These are phyloP conservation scores for Platycercus adscitus DNA, from an alignment of 2,113 vertebrate genomes.

Conservation along the genomic window DNA sequence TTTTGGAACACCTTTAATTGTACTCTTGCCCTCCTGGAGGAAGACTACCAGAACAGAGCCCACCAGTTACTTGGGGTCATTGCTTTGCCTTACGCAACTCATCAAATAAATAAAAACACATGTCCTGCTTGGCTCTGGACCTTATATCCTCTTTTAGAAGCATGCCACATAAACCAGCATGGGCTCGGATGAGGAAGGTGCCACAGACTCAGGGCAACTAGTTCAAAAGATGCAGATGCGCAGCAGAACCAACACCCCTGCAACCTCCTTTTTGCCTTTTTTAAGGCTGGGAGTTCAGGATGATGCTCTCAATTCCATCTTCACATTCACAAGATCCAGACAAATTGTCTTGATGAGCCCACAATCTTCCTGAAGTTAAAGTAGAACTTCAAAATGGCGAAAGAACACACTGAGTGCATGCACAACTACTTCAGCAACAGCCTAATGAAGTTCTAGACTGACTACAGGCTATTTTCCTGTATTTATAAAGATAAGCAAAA, in stretches of 20 bases:
- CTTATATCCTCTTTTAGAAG: background rate
- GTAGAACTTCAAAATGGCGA: background rate
- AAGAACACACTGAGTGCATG: rapidly evolving
- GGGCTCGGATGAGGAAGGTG: background rate
- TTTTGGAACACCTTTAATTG: background rate
- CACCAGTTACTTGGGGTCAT: background rate
- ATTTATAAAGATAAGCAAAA: background rate
- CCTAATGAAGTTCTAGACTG: background rate
- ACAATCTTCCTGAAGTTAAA: background rate
- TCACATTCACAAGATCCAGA: background rate
- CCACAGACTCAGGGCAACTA: background rate
- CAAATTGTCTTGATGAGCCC: background rate
- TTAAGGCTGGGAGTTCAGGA: background rate
- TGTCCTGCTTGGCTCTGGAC: rapidly evolving
- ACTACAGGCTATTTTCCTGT: background rate
- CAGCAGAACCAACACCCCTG: background rate
- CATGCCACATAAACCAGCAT: background rate
- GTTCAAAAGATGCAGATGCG: background rate
- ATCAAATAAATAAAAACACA: background rate
- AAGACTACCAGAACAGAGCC: background rate
- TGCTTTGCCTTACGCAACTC: background rate
- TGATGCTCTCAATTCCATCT: background rate
- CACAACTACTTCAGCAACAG: background rate
- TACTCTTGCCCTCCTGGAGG: too few species aligned
- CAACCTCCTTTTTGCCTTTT: background rate